Evolutionary conservation across 2,888 invertebrate species (phyloP).

Genomic region (Drosophila falleni): DNA sequence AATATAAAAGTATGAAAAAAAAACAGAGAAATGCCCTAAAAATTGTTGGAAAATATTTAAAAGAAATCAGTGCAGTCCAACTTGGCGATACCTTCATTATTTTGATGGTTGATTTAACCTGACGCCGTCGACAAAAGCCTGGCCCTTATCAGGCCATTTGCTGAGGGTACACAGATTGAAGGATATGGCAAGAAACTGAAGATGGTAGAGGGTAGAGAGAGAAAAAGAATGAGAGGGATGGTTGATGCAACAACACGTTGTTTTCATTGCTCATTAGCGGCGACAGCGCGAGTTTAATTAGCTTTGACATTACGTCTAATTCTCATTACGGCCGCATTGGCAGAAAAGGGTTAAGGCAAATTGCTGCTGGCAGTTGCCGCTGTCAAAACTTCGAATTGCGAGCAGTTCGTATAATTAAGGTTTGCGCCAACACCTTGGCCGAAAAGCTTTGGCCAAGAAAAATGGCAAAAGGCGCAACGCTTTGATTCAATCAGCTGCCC

Average conservation of each 20-base stretch:
- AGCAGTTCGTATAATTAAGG: slow-evolving; percentile 43
- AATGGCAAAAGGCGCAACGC: slow-evolving; percentile 59
- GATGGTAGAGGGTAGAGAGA: background rate
- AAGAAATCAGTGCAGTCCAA: slow-evolving; percentile 67
- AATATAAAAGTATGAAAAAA: background rate
- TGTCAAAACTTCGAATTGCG: slow-evolving; percentile 42
- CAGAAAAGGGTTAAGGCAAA: slow-evolving; percentile 64
- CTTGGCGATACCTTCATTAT: slow-evolving; percentile 78
- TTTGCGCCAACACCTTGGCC: slow-evolving; percentile 64
- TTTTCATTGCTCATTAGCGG: slow-evolving; percentile 85
- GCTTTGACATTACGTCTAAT: slow-evolving; percentile 73
- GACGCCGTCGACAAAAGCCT: slow-evolving; percentile 62
- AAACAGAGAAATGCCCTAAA: slow-evolving; percentile 49
- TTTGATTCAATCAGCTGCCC: slow-evolving; percentile 71
- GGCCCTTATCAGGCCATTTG: slow-evolving; percentile 75
- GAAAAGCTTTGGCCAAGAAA: slow-evolving; percentile 35
- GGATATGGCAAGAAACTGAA: slow-evolving; percentile 2
- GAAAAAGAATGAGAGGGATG: slow-evolving; percentile 7
- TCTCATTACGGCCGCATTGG: slow-evolving; percentile 40
- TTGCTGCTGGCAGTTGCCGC: slow-evolving; percentile 65
- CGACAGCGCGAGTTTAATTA: slow-evolving; percentile 82
- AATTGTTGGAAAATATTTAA: slow-evolving; percentile 67
- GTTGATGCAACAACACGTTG: slow-evolving; percentile 79
- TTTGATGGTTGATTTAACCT: slow-evolving; percentile 83
- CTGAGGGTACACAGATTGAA: slow-evolving; percentile 15